Conservation (phyloP, 2,113 vertebrate species). For the Chrysochloris asiatica region DNA sequence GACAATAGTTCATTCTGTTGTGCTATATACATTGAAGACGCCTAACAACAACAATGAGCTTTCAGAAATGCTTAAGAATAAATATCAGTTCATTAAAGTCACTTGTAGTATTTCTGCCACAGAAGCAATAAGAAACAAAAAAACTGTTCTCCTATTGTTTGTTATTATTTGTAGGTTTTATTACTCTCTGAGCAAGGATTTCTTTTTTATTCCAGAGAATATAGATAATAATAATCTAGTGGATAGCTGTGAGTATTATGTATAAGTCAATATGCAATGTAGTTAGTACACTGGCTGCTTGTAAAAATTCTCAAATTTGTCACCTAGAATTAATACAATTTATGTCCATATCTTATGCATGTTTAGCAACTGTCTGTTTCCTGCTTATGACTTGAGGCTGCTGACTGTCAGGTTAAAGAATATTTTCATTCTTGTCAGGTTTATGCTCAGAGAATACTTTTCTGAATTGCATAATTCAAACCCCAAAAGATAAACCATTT, state of each 20-base stretch:
- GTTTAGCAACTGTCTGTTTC: neutral
- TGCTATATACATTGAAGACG: too few species aligned
- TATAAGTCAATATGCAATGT: neutral
- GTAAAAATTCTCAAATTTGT: neutral
- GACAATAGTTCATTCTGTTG: too few species aligned
- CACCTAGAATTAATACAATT: neutral
- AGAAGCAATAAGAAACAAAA: too few species aligned
- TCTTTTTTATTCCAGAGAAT: neutral
- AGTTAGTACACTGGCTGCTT: neutral
- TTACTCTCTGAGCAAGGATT: neutral
- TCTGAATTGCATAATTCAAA: conserved; percentile 24
- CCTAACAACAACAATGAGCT: too few species aligned
- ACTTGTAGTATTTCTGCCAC: too few species aligned
- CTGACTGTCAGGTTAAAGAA: neutral
- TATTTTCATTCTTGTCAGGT: neutral
- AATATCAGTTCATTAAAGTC: too few species aligned
- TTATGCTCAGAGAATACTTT: neutral
- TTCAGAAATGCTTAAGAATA: too few species aligned
- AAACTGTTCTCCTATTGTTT: too few species aligned
- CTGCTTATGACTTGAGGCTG: neutral
- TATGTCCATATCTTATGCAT: neutral
- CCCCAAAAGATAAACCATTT: conserved; percentile 43
- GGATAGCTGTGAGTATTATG: neutral
- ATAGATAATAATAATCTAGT: neutral
- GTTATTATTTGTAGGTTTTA: too few species aligned